Base-by-base conservation (phyloP, 2,888 invertebrate species). In the Patella caerulea region DNA sequence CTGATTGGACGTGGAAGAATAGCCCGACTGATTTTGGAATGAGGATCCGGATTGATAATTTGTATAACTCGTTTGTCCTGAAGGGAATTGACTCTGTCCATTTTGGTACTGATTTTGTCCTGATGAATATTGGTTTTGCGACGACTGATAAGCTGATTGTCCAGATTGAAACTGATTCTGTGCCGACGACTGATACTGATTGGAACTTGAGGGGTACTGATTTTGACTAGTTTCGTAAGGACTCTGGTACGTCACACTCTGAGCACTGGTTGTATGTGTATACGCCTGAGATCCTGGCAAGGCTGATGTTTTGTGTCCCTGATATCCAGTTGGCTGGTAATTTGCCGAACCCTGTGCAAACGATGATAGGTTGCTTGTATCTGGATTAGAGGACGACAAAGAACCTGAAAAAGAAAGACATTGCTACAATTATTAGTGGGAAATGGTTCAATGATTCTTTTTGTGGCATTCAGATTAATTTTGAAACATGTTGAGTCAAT, bases 1-100 rank as follows among this genome's bases (percentile, higher is more conserved):
- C 74, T 80, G 65, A 15, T 65, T 65, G 12, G 65, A 19, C 9
- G 45, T 45, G 45, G 45, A 45, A 11, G 85, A 84, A 76, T 82
- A 87, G 79, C 82, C 82, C 54, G 83, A 81, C 77, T 86, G 86
- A 81, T 82, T 84, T 79, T 88, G 89, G 87, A 87, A 90, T 80
- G 87, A 82, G 69, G 88, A 85, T 72, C 85, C 84, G 78, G 87
- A 83, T 80, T 86, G 85, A 77, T 83, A 86, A 75, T 81, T 84
- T 75, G 65, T 24, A 24, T 65, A 65, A 65, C 65, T 65, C 24
- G 19, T 19, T 65, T 65, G 65, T 65, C 65, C 65, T 24, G 65
- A 65, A 12, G 84, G 86, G 77, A 82, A 86, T 78, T 85, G 86
- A 81, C 79, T 83, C 78, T 82, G 84, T 53, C 75, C 74, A 45